phyloP scores from a whole-genome alignment of 2,888 invertebrate genomes.

The Phortica magna region DNA sequence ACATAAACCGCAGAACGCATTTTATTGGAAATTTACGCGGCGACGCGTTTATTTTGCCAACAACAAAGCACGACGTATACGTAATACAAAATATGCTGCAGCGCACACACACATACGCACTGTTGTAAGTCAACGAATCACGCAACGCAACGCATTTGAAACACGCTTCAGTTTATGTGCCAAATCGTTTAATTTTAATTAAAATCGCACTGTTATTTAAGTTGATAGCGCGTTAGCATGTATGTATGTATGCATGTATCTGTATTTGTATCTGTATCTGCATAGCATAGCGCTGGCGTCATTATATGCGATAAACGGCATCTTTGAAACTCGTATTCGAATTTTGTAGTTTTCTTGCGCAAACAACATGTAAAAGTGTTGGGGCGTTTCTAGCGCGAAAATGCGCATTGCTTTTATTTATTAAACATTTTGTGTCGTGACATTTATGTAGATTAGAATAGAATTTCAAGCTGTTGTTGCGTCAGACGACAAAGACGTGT shows the following conservation, averaged over 20 bases:
- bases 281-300: not conserved
- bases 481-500: no score
- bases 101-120: not conserved
- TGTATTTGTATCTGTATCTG: no score
- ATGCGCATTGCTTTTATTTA: conserved; percentile 16
- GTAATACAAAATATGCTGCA: not conserved
- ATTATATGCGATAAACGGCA: not conserved
- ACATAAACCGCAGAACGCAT: conserved; percentile 10
- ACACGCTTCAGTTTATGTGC: conserved; percentile 11
- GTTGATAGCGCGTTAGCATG: not conserved
- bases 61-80: not conserved
- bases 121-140: not conserved
- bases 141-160: not conserved
- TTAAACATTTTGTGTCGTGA: conserved; percentile 5
- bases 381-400: not conserved
- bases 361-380: not conserved
- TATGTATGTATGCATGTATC: not conserved
- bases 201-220: conserved; percentile 6
- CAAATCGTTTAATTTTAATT: conserved; percentile 32
- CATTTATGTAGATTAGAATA: conserved; percentile 21
- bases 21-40: conserved; percentile 22
- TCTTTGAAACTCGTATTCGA: not conserved
- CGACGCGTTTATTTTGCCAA: conserved; percentile 10
- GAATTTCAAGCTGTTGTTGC: no score
- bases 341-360: not conserved